These are phyloP conservation scores for Sturnira hondurensis DNA, from an alignment of 2,113 vertebrate genomes.

Conservation along the genomic window DNA sequence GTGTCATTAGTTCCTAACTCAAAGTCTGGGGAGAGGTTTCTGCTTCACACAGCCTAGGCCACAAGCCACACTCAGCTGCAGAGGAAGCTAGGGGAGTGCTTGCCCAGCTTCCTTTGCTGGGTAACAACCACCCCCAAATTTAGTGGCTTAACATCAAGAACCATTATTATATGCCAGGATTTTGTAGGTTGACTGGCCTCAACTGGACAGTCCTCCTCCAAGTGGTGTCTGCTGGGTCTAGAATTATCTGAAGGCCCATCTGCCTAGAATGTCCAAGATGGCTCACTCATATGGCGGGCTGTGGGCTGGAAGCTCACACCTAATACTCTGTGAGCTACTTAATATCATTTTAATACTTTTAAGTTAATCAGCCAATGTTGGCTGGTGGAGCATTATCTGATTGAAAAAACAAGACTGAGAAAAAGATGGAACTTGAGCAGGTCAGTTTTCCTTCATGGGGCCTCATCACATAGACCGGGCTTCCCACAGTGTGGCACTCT, in stretches of 20 bases:
- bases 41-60: neutral
- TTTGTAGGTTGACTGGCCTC: neutral
- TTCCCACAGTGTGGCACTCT: neutral
- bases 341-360: neutral
- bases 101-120: neutral
- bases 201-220: neutral
- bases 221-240: neutral
- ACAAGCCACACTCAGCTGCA: neutral
- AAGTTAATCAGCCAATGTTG: neutral
- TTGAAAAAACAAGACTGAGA: neutral
- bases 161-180: neutral
- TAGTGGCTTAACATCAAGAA: neutral
- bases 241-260: neutral
- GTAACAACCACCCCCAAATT: neutral
- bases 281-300: neutral
- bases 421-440: neutral
- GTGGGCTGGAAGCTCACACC: neutral
- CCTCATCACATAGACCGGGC: neutral
- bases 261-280: neutral
- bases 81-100: conserved; percentile 8
- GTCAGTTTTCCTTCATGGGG: neutral
- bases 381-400: neutral
- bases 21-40: neutral
- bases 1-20: neutral
- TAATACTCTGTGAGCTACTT: too few species aligned